Percentiles rank a stretch among this genome's conserved stretches.
These are phyloP conservation scores for Chionis minor DNA, from an alignment of 2,113 vertebrate species.

Conservation along the genomic window DNA sequence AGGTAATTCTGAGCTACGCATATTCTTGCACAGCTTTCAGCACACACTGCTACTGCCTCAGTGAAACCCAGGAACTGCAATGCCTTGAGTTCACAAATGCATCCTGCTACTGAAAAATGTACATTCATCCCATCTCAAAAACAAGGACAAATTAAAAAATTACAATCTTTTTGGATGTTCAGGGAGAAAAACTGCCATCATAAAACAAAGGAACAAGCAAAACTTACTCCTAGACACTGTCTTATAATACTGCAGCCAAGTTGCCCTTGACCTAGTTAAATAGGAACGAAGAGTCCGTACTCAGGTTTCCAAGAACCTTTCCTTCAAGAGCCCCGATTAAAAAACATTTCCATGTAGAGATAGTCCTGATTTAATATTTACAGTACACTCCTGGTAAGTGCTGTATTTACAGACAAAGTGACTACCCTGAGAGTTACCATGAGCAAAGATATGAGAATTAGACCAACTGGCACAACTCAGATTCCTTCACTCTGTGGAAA, in stretches of 20 bases:
- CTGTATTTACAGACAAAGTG: not conserved
- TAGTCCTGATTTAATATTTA: not conserved
- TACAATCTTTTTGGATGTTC: not conserved
- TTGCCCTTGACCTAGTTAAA: not conserved
- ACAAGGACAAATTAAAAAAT: not conserved
- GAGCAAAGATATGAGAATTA: not conserved
- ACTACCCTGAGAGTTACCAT: not conserved
- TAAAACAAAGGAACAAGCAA: not conserved
- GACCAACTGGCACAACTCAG: not conserved
- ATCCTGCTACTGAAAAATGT: not conserved
- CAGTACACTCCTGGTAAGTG: not conserved
- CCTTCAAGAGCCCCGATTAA: not conserved
- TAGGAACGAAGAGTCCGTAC: not conserved
- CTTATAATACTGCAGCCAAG: not conserved
- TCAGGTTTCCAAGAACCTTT: not conserved
- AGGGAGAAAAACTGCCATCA: not conserved
- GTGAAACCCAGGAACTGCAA: not conserved
- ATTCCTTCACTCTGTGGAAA: not conserved
- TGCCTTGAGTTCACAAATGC: not conserved
- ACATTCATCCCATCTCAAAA: not conserved
- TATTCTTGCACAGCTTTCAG: not conserved
- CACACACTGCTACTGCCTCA: not conserved
- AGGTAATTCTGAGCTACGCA: not conserved
- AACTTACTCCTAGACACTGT: not conserved
- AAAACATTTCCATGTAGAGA: not conserved